Conservation (phyloP, 2,113 vertebrate genomes). For the Peromyscus polionotus region DNA sequence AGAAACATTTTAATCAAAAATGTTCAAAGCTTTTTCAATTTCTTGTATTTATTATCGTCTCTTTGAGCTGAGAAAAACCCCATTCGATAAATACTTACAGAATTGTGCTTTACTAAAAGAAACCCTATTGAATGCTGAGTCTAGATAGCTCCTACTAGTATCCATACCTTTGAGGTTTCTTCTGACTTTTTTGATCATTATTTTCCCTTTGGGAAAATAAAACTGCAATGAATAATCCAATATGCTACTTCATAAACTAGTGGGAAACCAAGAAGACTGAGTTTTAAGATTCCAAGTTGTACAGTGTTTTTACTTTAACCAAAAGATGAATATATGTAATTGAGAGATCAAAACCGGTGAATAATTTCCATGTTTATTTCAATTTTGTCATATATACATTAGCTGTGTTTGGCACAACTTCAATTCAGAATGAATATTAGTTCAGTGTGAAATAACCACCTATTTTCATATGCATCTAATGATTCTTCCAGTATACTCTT, state of each 20-base stretch:
- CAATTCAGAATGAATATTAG: background rate
- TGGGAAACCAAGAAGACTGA: background rate
- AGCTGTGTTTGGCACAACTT: background rate
- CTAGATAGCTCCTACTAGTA: background rate
- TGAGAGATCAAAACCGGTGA: background rate
- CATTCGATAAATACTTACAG: constrained; percentile 4
- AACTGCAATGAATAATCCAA: background rate
- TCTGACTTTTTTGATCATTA: background rate
- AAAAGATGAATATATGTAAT: background rate
- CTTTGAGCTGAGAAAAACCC: background rate
- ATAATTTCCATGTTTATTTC: background rate
- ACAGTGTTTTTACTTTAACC: background rate
- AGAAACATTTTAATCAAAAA: background rate
- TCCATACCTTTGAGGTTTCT: background rate
- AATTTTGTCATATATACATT: background rate
- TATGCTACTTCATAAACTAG: background rate
- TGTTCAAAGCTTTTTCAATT: background rate
- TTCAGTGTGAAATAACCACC: background rate
- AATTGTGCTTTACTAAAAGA: background rate
- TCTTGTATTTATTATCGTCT: background rate
- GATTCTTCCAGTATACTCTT: background rate
- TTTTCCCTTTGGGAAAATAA: background rate
- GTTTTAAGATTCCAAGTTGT: background rate
- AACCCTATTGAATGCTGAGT: background rate
- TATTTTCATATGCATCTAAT: background rate